Evolutionary conservation across 2,797 vertebrate genomes (phyloP).

Genomic region (Nyctibius grandis): DNA sequence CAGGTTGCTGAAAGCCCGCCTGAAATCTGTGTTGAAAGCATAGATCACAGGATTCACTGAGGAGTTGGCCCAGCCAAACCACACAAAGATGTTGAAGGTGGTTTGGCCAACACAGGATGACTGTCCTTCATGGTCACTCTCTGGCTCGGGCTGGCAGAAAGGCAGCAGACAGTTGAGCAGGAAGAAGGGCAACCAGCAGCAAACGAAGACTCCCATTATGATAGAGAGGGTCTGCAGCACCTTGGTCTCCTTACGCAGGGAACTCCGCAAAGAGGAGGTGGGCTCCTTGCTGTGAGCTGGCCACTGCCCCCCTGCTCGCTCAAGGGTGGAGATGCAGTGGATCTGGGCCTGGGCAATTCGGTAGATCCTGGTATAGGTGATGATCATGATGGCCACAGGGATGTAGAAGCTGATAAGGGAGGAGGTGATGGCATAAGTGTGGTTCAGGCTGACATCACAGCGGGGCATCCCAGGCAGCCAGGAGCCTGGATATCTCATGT

Average conservation of each 20-base stretch:
- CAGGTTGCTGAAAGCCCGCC: conserved; percentile 78
- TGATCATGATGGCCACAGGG: conserved; percentile 81
- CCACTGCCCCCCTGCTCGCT: conserved; percentile 71
- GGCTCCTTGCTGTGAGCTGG: conserved; percentile 58
- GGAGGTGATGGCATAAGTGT: conserved; percentile 78
- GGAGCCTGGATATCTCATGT: background rate
- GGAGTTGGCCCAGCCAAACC: conserved; percentile 86
- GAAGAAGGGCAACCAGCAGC: conserved; percentile 85
- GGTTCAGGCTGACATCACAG: conserved; percentile 80
- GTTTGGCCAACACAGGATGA: conserved; percentile 76
- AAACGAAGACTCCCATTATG: conserved; percentile 82
- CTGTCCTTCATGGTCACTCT: background rate
- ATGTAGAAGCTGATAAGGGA: conserved; percentile 86
- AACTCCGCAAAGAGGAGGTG: conserved; percentile 22
- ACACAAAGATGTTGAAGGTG: conserved; percentile 81
- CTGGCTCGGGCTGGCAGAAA: conserved; percentile 66
- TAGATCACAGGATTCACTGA: conserved; percentile 84
- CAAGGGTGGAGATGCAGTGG: conserved; percentile 77
- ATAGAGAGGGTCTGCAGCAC: conserved; percentile 81
- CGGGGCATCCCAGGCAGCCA: background rate
- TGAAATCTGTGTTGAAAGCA: conserved; percentile 82
- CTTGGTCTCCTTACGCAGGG: conserved; percentile 78
- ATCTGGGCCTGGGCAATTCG: conserved; percentile 85
- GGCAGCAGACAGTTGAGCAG: conserved; percentile 83
- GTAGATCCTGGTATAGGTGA: conserved; percentile 83